phyloP scores from a whole-genome alignment of 2,888 invertebrate genomes.

The Hanleya hanleyi region DNA sequence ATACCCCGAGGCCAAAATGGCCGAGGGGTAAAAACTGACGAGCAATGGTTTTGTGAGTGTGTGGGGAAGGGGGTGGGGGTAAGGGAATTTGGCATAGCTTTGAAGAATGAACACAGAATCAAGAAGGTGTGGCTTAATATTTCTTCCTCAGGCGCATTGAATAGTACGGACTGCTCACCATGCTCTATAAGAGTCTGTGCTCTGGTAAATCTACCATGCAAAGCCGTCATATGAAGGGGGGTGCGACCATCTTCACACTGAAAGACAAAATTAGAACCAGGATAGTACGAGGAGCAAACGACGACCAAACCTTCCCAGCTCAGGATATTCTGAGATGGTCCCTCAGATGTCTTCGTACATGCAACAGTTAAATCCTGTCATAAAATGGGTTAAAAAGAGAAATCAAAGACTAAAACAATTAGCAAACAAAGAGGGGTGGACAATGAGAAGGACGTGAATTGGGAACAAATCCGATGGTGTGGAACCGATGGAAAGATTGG shows the following conservation, averaged over 20 bases:
- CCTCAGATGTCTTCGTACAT: neutral
- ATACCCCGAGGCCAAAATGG: no score
- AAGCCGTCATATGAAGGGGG: conserved; percentile 81
- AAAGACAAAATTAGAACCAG: conserved; percentile 39
- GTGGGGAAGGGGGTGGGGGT: no score
- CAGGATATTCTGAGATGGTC: neutral
- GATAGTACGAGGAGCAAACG: neutral
- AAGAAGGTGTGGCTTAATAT: no score
- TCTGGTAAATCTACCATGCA: conserved; percentile 79
- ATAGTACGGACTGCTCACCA: conserved; percentile 69
- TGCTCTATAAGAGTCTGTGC: conserved; percentile 79
- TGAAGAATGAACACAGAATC: no score
- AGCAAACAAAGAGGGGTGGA: no score
- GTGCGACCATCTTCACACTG: conserved; percentile 77
- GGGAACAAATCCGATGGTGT: no score
- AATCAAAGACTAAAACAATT: neutral
- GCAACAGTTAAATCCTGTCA: conserved; percentile 5
- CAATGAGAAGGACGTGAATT: no score
- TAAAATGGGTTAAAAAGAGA: neutral
- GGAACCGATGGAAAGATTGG: no score
- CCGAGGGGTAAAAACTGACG: no score
- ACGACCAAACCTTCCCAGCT: neutral
- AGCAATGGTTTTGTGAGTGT: no score
- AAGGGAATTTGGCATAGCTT: no score
- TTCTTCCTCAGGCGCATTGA: neutral